Conservation (phyloP, 92 coral and sea anemone species). For the Bergia puertoricense region DNA sequence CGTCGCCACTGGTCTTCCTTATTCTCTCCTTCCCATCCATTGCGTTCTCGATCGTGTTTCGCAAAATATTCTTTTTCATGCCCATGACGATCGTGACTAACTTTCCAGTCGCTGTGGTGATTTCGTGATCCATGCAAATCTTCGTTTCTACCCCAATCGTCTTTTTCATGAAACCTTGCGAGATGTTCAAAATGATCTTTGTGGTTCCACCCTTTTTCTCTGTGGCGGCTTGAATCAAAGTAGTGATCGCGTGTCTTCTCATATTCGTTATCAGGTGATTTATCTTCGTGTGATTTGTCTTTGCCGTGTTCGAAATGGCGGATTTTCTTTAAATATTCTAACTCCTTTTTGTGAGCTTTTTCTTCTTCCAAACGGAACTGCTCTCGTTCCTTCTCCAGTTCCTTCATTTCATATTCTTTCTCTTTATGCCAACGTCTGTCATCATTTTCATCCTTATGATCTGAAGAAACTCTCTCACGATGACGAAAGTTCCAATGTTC, state of each 20-base stretch:
- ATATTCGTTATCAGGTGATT: neutral
- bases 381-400: constrained; percentile 24
- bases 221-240: neutral
- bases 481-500: constrained; percentile 10
- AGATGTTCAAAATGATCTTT: neutral
- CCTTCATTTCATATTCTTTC: constrained; percentile 17
- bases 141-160: constrained; percentile 1
- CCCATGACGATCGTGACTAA: neutral
- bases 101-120: neutral
- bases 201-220: neutral
- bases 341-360: constrained; percentile 31
- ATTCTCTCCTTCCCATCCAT: constrained; percentile 17
- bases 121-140: neutral
- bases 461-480: neutral
- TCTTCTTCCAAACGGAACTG: constrained; percentile 30
- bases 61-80: neutral
- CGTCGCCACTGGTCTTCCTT: neutral
- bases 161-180: neutral
- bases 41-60: neutral
- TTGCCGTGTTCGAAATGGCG: constrained; percentile 30
- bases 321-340: constrained; percentile 33
- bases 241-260: neutral
- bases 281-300: neutral
- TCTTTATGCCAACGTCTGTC: constrained; percentile 15
- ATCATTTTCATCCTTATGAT: neutral